Evolutionary conservation across 92 coral and sea anemone genomes (phyloP).

Genomic region (Umimayanthus kanabou): DNA sequence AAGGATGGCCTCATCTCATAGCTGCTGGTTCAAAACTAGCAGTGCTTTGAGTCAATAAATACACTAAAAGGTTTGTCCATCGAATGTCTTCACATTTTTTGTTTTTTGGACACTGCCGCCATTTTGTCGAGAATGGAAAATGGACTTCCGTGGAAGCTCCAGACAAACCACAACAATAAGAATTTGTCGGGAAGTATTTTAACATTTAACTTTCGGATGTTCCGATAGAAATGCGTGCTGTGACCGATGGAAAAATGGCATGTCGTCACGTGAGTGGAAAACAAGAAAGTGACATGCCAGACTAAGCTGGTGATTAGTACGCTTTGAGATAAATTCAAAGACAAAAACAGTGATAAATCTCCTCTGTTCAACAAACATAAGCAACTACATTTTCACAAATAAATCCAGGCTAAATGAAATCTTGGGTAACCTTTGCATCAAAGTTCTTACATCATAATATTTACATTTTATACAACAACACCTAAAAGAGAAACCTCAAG

Average conservation of each 20-base stretch:
- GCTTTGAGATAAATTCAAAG: too few relatives aligned
- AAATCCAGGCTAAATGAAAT: neutral
- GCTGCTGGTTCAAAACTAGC: neutral
- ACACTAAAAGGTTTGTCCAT: too few relatives aligned
- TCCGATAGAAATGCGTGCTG: too few relatives aligned
- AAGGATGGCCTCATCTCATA: neutral
- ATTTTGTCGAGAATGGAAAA: neutral
- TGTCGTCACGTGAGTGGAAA: too few relatives aligned
- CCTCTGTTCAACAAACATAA: neutral
- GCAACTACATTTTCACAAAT: neutral
- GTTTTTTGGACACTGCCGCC: neutral
- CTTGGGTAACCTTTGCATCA: neutral
- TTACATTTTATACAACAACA: neutral
- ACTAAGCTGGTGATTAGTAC: too few relatives aligned
- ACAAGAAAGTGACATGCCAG: too few relatives aligned
- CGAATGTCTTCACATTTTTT: too few relatives aligned
- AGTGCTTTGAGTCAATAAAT: neutral
- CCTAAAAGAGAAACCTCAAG: neutral
- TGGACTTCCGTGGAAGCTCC: neutral
- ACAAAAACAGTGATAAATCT: too few relatives aligned
- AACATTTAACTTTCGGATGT: too few relatives aligned
- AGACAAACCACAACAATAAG: neutral
- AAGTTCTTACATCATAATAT: neutral
- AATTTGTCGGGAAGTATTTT: neutral
- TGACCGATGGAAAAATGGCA: too few relatives aligned